Evolutionary conservation across 2,797 vertebrate genomes (phyloP).

Genomic region (Iguana delicatissima): DNA sequence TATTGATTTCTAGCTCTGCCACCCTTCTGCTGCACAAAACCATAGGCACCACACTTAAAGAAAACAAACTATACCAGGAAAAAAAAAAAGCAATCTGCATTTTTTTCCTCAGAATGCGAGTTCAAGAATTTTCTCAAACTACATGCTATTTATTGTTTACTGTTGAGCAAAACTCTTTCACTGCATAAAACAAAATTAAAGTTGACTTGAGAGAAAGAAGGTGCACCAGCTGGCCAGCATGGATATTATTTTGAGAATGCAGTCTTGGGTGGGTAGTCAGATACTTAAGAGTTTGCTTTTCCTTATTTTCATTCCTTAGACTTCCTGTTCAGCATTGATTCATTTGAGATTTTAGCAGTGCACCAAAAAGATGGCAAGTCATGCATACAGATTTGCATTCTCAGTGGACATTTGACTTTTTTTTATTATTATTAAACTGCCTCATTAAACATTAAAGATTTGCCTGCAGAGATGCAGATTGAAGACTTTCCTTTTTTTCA

Average conservation of each 20-base stretch:
- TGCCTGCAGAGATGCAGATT: conserved; percentile 56
- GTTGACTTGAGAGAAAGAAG: neutral
- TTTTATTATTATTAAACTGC: conserved; percentile 63
- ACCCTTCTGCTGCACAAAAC: neutral
- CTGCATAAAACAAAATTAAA: conserved; percentile 50
- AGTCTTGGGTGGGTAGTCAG: conserved; percentile 19
- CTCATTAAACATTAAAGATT: conserved; percentile 72
- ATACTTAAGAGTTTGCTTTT: conserved; percentile 32
- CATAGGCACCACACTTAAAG: neutral
- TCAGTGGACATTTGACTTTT: conserved; percentile 53
- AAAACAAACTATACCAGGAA: neutral
- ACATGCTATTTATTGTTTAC: conserved; percentile 13
- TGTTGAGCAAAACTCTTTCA: conserved; percentile 32
- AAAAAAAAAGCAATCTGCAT: neutral
- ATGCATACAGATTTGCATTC: conserved; percentile 61
- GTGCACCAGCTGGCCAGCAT: neutral
- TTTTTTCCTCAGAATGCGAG: neutral
- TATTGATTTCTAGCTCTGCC: neutral
- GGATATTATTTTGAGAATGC: conserved; percentile 50
- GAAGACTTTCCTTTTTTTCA: conserved; percentile 43
- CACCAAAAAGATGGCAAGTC: conserved; percentile 49
- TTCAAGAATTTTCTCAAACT: conserved; percentile 17
- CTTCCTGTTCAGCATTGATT: conserved; percentile 53
- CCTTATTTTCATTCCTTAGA: conserved; percentile 51
- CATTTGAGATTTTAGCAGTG: conserved; percentile 62